Evolutionary conservation across 2,888 invertebrate genomes (phyloP).

Genomic region (Candidula unifasciata): DNA sequence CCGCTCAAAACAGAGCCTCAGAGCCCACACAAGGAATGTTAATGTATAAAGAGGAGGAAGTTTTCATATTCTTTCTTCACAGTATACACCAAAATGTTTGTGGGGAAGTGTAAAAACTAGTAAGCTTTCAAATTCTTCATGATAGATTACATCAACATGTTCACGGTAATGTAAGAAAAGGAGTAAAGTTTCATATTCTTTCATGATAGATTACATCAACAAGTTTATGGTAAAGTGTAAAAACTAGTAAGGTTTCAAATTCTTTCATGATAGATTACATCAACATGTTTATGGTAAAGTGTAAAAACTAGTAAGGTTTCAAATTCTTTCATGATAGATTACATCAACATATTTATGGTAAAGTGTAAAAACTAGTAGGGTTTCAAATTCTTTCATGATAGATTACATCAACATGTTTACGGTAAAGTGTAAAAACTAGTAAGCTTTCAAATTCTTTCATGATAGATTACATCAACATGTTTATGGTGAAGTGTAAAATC

Average conservation of each 20-base stretch:
- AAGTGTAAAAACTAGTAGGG: constrained; percentile 79
- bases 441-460: background rate
- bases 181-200: no score
- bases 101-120: constrained; percentile 83
- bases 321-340: constrained; percentile 80
- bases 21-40: no score
- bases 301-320: no score
- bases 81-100: constrained; percentile 98
- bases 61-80: constrained; percentile 36
- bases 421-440: constrained; percentile 82
- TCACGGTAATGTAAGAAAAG: no score
- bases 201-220: no score
- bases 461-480: constrained; percentile 96
- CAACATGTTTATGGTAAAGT: no score
- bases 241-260: no score
- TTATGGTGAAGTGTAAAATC: constrained; percentile 85
- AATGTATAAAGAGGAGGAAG: constrained; percentile 13
- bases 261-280: no score
- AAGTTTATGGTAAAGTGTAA: no score
- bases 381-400: constrained; percentile 57
- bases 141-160: no score
- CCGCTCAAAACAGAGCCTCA: no score
- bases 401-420: constrained; percentile 99
- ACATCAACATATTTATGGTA: constrained; percentile 98
- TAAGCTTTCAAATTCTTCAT: no score